Conservation (phyloP, 1,140 invertebrate genomes). For the Hydropsyche tenuis region DNA sequence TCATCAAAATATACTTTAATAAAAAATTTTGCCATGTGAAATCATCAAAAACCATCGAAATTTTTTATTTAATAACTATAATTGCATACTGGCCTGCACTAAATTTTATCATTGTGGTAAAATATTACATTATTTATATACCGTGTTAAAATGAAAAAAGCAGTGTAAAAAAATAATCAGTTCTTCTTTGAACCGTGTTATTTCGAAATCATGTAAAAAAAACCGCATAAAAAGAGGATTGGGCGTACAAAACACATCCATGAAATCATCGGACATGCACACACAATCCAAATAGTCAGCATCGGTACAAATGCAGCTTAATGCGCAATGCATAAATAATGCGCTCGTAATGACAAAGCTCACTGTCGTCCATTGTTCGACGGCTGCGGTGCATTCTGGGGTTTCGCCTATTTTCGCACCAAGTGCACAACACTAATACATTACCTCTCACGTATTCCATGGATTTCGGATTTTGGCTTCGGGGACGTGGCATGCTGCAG, state of each 20-base stretch:
- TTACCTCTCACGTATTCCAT: background rate
- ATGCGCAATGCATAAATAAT: slow-evolving; percentile 49
- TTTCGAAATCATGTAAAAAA: no score
- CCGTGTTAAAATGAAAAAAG: background rate
- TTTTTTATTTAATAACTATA: no score
- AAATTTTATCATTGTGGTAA: no score
- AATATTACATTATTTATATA: background rate
- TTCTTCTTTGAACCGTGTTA: no score
- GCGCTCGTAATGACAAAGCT: slow-evolving; percentile 46
- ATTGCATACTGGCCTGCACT: no score
- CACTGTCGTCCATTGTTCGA: slow-evolving; percentile 42
- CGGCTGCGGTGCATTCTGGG: slow-evolving; percentile 6
- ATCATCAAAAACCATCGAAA: no score
- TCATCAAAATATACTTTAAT: no score
- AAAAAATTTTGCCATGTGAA: no score
- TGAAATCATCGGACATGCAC: background rate
- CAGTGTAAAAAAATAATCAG: background rate
- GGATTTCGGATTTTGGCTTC: no score
- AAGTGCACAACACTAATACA: background rate
- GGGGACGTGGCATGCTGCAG: no score
- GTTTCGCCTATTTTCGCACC: slow-evolving; percentile 3
- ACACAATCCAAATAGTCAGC: background rate
- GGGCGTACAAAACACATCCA: background rate
- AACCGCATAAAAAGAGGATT: no score
- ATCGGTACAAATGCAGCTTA: slow-evolving; percentile 44